These are phyloP conservation scores for Erythrocercus mccallii DNA, from an alignment of 2,113 vertebrate genomes.

Conservation along the genomic window DNA sequence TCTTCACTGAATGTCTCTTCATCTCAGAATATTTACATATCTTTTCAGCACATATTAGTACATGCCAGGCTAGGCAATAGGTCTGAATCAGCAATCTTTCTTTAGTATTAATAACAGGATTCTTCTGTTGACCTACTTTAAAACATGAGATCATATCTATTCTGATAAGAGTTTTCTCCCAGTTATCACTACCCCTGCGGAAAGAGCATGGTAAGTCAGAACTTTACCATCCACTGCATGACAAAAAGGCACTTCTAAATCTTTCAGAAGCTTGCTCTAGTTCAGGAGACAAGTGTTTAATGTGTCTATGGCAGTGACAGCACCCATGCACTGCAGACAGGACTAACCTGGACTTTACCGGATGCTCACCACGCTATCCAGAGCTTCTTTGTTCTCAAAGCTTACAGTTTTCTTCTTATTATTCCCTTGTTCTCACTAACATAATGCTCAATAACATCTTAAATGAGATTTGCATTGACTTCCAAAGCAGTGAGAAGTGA, in stretches of 20 bases:
- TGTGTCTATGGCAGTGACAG: not conserved
- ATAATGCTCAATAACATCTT: not conserved
- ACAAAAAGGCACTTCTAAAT: not conserved
- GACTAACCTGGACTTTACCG: not conserved
- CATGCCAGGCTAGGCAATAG: not conserved
- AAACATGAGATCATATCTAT: not conserved
- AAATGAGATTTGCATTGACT: slow-evolving; percentile 45
- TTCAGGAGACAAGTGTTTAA: not conserved
- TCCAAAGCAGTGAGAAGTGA: not conserved
- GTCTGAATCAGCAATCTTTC: not conserved
- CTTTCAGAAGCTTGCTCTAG: not conserved
- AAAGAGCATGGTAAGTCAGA: not conserved
- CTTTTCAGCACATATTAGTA: not conserved
- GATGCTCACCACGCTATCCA: not conserved
- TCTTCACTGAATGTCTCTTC: not conserved
- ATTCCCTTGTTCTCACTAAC: not conserved
- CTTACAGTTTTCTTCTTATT: not conserved
- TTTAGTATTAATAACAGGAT: not conserved
- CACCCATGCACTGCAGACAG: not conserved
- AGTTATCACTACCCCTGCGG: not conserved
- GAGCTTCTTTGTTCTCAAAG: not conserved
- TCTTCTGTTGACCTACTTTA: not conserved
- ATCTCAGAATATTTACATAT: not conserved
- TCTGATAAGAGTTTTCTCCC: not conserved
- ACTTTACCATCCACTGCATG: not conserved